Evolutionary conservation across 2,113 vertebrate species (phyloP), one percentile per base, ranked within the genome.

Genomic region (Petrocephalus zakoni): DNA sequence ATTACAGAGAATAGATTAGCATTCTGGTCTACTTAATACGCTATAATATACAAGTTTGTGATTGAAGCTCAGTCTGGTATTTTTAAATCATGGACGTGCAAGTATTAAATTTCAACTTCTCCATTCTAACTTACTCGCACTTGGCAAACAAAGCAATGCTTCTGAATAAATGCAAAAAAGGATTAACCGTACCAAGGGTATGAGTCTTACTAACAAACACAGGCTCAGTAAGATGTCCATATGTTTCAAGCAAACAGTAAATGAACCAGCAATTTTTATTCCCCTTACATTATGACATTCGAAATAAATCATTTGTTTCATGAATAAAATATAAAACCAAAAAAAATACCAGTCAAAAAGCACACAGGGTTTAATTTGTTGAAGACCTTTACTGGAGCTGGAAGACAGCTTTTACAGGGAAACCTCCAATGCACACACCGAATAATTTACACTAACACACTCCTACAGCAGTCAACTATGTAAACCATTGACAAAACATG

Each of bases 311-410:
- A 13, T 64, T 64, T 64, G 22, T 64, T 64, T 64, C 11, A 9
- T 64, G 10, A 25, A 64, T 64, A 64, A 64, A 64, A 64, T 10
- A 64, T 64, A 68, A 68, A 68, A 37, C 72, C 4, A 0, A 29
- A 8, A 75, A 86, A 64, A 78, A 11, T 21, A n/a, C 47, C 34
- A 22, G 49, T 21, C 13, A 81, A 87, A 56, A 85, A 21, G 0
- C 78, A 7, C 37, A n/a, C 87, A 51, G 17, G 2, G 4, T 19
- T 0, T 21, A n/a, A 90, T 89, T 94, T 93, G 90, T 95, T 89
- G 93, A 94, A 95, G 94, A 94, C 86, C 88, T 94, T 95, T 95
- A 95, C 95, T 96, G 90, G 90, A 93, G 93, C 92, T 87, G 92
- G 89, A 88, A 93, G 49, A 93, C 89, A 93, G 91, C 92, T 90